Evolutionary conservation across 2,888 invertebrate genomes (phyloP), one percentile per base, ranked within the genome.

Genomic region (Ditylenchus weischeri): DNA sequence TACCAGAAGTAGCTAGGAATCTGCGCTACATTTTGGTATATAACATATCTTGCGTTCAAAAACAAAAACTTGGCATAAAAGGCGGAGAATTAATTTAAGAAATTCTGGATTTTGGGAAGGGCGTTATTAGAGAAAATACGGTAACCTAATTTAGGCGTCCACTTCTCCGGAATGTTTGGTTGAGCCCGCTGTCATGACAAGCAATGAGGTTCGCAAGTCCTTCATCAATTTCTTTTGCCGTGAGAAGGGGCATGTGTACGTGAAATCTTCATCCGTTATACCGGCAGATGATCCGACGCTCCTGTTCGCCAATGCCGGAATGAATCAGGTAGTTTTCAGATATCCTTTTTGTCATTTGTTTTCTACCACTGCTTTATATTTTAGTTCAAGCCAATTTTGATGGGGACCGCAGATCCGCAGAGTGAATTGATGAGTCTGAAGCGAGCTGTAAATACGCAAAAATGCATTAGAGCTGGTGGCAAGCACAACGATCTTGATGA

Each of bases 401-500:
- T 95, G 79, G 96, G 95, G 36, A 90, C 90, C 0, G 92, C 90
- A 0, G 93, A 94, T 85, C 93, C 94, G 0, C n/a, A 92, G 83
- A 93, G 93, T 84, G 94, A 95, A 83, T 90, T 95, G 89, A 88
- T 92, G 18, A 91, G 91, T 82, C 90, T 78, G 69, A 78, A 89
- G 23, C 88, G 98, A 76, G 91, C 89, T 43, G 91, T 90, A 1
- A 98, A 99, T 84, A 92, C 93, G 1, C 98, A 99, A 84, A 99
- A 99, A 85, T 77, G 76, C 63, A 76, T 76, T 48, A 70, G 78
- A 13, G 69, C 71, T 59, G 96, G 96, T 65, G 98, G 98, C 62
- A 99, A 99, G 86, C 98, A 99, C 85, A 99, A 99, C 84, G 98
- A 99, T 85, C 86, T 99, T 69, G 98, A 99, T 86, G 98, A 99